A percentile compares a stretch with the other conserved stretches of the same genome.
These are phyloP conservation scores for Bombycilla garrulus DNA, from an alignment of 2,113 vertebrate species.

Conservation along the genomic window DNA sequence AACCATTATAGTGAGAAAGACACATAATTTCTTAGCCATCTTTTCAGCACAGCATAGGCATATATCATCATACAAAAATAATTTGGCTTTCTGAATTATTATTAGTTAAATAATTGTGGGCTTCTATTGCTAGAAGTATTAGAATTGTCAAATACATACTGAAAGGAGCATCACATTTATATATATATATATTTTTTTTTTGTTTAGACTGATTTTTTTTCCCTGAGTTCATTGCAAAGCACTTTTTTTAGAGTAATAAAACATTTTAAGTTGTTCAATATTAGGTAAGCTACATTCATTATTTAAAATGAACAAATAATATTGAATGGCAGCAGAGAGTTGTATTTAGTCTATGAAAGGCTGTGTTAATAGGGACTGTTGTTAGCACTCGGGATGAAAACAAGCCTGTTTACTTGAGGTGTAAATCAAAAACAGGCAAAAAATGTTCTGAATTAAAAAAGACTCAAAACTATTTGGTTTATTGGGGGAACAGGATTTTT, in stretches of 20 bases:
- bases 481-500: background rate
- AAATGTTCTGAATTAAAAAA: background rate
- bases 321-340: background rate
- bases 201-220: background rate
- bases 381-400: background rate
- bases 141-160: background rate
- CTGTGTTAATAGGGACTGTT: background rate
- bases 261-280: background rate
- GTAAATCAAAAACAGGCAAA: background rate
- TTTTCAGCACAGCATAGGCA: background rate
- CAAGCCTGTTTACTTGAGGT: background rate
- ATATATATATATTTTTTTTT: background rate
- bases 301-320: slow-evolving; percentile 59
- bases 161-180: background rate
- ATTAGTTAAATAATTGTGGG: background rate
- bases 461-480: background rate
- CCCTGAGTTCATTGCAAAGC: background rate
- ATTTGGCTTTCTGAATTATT: background rate
- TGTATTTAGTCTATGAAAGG: background rate
- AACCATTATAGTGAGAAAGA: background rate
- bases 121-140: background rate
- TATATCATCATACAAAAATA: background rate
- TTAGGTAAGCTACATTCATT: slow-evolving; percentile 23
- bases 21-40: background rate
- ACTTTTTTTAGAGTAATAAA: background rate